Conservation (phyloP, 64 coral and sea anemone genomes). For the Porites australiensis region DNA sequence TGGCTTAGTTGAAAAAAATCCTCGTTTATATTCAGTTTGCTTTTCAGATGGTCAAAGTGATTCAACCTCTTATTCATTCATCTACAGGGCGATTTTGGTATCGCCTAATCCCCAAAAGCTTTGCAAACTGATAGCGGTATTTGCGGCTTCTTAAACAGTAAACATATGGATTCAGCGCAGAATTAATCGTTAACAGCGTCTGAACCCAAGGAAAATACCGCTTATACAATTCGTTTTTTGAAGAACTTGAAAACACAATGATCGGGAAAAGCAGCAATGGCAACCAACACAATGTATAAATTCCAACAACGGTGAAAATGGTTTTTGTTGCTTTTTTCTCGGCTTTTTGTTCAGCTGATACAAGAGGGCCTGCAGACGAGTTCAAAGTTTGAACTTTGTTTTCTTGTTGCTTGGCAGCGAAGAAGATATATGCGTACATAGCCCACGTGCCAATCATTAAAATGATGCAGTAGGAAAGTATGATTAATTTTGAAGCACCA, state of each 20-base stretch:
- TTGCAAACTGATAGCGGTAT: constrained; percentile 19
- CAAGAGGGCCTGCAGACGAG: too few species aligned
- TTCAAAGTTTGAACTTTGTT: constrained; percentile 17
- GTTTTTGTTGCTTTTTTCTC: constrained; percentile 18
- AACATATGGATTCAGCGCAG: constrained; percentile 29
- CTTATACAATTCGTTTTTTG: neutral
- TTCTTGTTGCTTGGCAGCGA: neutral
- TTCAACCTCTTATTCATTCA: too few species aligned
- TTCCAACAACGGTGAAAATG: neutral
- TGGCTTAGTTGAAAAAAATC: too few species aligned
- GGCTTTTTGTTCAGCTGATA: neutral
- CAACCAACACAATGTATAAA: constrained; percentile 15
- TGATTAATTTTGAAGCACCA: neutral
- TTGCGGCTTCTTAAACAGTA: neutral
- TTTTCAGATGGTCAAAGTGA: too few species aligned
- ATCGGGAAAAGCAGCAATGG: neutral
- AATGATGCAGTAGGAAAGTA: neutral
- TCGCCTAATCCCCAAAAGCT: neutral
- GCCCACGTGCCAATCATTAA: neutral
- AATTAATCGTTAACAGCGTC: neutral
- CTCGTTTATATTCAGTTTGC: too few species aligned
- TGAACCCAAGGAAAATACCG: neutral
- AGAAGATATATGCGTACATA: constrained; percentile 17
- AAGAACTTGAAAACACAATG: neutral
- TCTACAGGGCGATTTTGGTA: too few species aligned